A percentile compares a stretch with the other conserved stretches of the same genome.
Evolutionary conservation across 1,140 invertebrate species (phyloP).

Genomic region (Zaprionus nigranus): DNA sequence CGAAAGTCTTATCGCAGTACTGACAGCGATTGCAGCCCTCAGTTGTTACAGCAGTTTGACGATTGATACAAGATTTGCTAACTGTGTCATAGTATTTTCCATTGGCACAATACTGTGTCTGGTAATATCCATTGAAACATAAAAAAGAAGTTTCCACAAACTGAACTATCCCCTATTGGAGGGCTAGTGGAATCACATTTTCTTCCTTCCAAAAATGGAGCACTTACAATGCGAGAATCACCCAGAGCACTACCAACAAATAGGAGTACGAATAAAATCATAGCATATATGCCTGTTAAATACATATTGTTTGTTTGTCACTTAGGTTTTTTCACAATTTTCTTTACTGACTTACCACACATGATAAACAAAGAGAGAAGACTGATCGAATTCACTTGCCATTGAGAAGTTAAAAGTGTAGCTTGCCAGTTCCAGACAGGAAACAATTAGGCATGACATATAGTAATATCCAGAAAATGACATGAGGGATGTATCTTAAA

Average conservation of each 20-base stretch:
- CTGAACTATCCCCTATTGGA: neutral
- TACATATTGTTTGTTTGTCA: neutral
- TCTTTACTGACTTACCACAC: constrained; percentile 43
- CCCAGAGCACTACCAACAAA: constrained; percentile 36
- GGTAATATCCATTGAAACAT: constrained; percentile 23
- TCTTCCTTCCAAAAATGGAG: neutral
- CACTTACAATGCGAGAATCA: neutral
- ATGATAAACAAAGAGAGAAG: constrained; percentile 17
- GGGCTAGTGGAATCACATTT: neutral
- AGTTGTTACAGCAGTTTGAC: constrained; percentile 10
- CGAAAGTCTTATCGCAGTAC: constrained; percentile 11
- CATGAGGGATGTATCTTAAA: no score
- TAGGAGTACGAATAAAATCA: constrained; percentile 40
- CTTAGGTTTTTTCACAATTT: neutral
- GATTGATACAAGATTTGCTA: fast-evolving
- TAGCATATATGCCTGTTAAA: neutral
- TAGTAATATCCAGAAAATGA: neutral
- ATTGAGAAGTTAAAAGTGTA: neutral
- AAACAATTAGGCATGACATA: neutral
- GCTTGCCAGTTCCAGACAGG: no score
- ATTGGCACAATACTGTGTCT: constrained; percentile 9
- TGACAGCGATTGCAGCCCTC: constrained; percentile 60
- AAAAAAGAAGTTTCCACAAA: constrained; percentile 40
- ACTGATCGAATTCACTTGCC: constrained; percentile 4
- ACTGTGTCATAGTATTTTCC: constrained; percentile 40